phyloP scores from a whole-genome alignment of 1,140 invertebrate species.

The Drosophila varians region DNA sequence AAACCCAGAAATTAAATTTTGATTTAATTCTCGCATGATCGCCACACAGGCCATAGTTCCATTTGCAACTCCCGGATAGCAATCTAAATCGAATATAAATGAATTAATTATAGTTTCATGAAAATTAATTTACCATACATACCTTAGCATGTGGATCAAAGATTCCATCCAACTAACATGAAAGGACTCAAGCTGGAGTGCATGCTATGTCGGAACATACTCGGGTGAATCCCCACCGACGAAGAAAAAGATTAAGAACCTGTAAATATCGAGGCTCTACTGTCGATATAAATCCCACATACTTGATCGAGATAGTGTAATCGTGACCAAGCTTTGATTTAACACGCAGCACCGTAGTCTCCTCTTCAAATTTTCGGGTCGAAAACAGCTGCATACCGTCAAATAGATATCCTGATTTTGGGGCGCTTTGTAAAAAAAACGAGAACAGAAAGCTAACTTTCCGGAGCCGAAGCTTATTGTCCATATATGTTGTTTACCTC shows the following conservation, averaged over 20 bases:
- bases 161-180: conserved; percentile 91
- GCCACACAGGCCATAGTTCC: conserved; percentile 91
- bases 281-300: conserved; percentile 81
- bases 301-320: conserved; percentile 83
- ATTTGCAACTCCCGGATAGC: conserved; percentile 28
- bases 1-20: too few relatives aligned
- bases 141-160: conserved; percentile 89
- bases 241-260: conserved; percentile 90
- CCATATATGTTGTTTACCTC: too few relatives aligned
- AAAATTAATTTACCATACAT: background rate
- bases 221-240: too few relatives aligned
- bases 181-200: conserved; percentile 87
- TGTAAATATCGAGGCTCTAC: conserved; percentile 85
- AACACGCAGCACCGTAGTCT: conserved; percentile 60
- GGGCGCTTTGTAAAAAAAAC: too few relatives aligned
- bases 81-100: conserved; percentile 4
- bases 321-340: conserved; percentile 70
- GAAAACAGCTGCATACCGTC: conserved; percentile 84
- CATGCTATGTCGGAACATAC: too few relatives aligned
- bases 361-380: conserved; percentile 65
- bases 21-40: too few relatives aligned
- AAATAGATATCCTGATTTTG: conserved; percentile 85
- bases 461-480: too few relatives aligned
- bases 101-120: too few relatives aligned
- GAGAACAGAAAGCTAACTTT: too few relatives aligned